Percentiles rank a stretch among this genome's conserved stretches.
These are phyloP conservation scores for Volucella bombylans DNA, from an alignment of 2,888 invertebrate species.

Conservation along the genomic window DNA sequence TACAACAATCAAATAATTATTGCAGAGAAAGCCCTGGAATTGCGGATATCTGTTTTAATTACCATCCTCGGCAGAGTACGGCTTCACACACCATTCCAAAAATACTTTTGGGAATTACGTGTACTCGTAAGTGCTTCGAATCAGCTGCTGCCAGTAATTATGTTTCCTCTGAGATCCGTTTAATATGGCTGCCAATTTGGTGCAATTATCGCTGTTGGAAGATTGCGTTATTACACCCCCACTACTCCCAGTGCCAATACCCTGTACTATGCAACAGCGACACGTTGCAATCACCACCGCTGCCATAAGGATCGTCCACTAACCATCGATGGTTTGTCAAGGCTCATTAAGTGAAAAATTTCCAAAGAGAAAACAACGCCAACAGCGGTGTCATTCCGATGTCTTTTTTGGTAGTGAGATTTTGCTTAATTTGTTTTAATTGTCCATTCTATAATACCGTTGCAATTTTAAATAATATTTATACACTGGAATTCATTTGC, in stretches of 20 bases:
- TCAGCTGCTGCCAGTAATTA: constrained; percentile 44
- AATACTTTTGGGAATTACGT: constrained; percentile 35
- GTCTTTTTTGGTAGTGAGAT: constrained; percentile 56
- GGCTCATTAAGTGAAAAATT: constrained; percentile 62
- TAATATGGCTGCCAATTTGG: constrained; percentile 62
- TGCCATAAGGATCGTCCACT: constrained; percentile 48
- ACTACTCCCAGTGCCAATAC: constrained; percentile 51
- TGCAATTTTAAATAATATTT: constrained; percentile 71
- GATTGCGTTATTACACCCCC: constrained; percentile 64
- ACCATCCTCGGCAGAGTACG: background rate
- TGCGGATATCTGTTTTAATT: constrained; percentile 12
- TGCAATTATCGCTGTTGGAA: constrained; percentile 55
- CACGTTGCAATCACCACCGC: constrained; percentile 44
- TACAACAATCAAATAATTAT: constrained; percentile 20
- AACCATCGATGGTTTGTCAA: constrained; percentile 61
- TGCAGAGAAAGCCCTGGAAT: constrained; percentile 23
- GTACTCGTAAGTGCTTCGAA: constrained; percentile 62
- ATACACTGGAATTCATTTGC: constrained; percentile 49
- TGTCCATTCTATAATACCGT: constrained; percentile 59
- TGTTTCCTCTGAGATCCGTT: constrained; percentile 48
- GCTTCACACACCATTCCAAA: constrained; percentile 25
- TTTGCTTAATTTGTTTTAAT: constrained; percentile 69
- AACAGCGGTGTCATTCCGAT: constrained; percentile 37
- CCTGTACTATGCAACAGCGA: constrained; percentile 9
- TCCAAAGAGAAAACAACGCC: constrained; percentile 28